Evolutionary conservation across 2,888 invertebrate species (phyloP), one percentile per base, ranked within the genome.

Genomic region (Sthenelais limicola): DNA sequence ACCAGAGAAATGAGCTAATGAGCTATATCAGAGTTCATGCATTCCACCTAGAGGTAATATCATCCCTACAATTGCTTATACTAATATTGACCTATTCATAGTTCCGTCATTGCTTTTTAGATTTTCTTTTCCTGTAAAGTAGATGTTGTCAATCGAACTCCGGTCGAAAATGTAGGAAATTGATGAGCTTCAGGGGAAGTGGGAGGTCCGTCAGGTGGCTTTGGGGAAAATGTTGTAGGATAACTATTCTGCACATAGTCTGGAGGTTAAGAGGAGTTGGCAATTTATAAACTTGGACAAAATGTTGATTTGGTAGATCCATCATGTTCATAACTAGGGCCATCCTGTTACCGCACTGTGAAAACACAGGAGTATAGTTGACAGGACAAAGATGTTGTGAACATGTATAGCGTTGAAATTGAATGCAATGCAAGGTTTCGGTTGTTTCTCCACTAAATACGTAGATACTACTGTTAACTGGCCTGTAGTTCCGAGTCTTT

Each of bases 331-430:
- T 77, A 4, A 85, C 82, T 32, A 86, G 82, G 24, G 86, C 85
- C 85, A 87, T 87, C 15, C 86, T 80, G 58, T 82, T 85, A 7
- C 86, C 86, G 73, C 86, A 87, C 54, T 80, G 79, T 0, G 86
- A 86, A 75, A 86, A 84, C 21, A 85, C 76, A 0, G 87, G 87
- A 78, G 84, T 81, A 79, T 85, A 87, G 78, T 87, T 87, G 72
- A 84, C 78, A 2, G 85, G 85, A 71, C 87, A 87, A 24, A 83
- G 80, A 77, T 87, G 87, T 32, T 80, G 70, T 5, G 74, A 82
- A 70, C 87, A 87, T 4, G 85, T 83, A 76, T 83, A 86, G 9
- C 86, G 80, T 68, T 83, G 83, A 77, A 86, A 87, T 78, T 86
- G 85, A 15, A 87, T 83, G 75, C 86, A 86, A 77, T 85, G 85